A percentile compares a stretch with the other conserved stretches of the same genome.
These are phyloP conservation scores for Heliothis virescens DNA, from an alignment of 1,140 invertebrate genomes.

Conservation along the genomic window DNA sequence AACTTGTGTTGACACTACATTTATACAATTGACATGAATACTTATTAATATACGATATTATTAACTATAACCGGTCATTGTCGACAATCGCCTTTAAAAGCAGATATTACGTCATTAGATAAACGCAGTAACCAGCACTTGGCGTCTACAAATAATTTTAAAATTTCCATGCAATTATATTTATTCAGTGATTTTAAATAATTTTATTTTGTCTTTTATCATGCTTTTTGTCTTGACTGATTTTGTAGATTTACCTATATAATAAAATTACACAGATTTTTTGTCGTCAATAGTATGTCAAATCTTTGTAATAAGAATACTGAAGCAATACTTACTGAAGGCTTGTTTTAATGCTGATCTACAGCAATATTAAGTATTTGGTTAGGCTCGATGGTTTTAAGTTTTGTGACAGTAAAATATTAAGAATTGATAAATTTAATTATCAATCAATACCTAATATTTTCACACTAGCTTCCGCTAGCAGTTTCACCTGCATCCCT, in stretches of 20 bases:
- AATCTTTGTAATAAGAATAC: not conserved
- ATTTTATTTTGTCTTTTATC: constrained; percentile 6
- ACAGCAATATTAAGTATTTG: constrained; percentile 5
- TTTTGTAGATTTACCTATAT: not conserved
- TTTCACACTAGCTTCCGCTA: too few relatives aligned
- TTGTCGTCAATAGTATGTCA: not conserved
- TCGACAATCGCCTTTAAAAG: not conserved
- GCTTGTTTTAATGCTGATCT: not conserved
- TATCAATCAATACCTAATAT: not conserved
- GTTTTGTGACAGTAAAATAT: not conserved
- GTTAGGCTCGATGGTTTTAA: constrained; percentile 4
- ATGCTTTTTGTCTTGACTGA: not conserved
- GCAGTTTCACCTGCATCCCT: too few relatives aligned
- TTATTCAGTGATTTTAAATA: not conserved
- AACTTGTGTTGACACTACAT: not conserved
- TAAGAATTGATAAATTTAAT: not conserved
- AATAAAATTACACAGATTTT: not conserved
- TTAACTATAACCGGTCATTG: not conserved
- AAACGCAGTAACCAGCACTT: constrained; percentile 3
- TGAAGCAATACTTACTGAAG: not conserved
- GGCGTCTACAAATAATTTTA: constrained; percentile 1
- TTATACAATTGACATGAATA: constrained; percentile 15
- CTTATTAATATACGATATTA: not conserved
- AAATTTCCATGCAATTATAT: not conserved
- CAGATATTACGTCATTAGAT: not conserved